Conservation (phyloP, 2,113 vertebrate species). For the Mus spicilegus region DNA sequence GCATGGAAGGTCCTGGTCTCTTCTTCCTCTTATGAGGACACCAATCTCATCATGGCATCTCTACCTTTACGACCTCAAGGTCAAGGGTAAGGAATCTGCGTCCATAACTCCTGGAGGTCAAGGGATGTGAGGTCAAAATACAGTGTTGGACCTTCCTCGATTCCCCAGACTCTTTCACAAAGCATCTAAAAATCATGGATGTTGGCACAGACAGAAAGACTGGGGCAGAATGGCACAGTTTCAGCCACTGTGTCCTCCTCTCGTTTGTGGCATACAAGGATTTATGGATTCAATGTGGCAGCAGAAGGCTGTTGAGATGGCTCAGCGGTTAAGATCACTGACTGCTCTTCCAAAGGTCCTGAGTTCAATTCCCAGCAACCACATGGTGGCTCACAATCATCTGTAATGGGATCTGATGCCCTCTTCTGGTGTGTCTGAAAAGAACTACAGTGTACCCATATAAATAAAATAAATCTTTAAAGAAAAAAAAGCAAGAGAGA, state of each 20-base stretch:
- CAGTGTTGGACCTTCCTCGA: too few relatives aligned
- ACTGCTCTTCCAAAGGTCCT: too few relatives aligned
- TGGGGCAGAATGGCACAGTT: background rate
- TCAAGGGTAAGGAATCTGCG: background rate
- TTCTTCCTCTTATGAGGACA: background rate
- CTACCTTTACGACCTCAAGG: background rate
- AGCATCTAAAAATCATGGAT: background rate
- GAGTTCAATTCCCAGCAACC: too few relatives aligned
- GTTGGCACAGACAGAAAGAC: background rate
- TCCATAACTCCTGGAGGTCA: background rate
- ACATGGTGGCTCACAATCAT: too few relatives aligned
- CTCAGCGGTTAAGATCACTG: too few relatives aligned
- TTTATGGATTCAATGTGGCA: background rate
- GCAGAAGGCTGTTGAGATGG: background rate
- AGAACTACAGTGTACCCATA: too few relatives aligned
- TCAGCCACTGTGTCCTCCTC: background rate
- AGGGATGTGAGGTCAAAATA: background rate
- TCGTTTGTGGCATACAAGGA: background rate
- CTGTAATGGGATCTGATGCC: too few relatives aligned
- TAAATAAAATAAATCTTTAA: too few relatives aligned
- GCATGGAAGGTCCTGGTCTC: background rate
- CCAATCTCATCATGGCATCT: background rate
- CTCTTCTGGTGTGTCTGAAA: too few relatives aligned
- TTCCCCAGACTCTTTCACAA: background rate
- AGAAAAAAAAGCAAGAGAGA: too few relatives aligned